Conservation (phyloP, 1,140 invertebrate genomes). For the Palaemon carinicauda region DNA sequence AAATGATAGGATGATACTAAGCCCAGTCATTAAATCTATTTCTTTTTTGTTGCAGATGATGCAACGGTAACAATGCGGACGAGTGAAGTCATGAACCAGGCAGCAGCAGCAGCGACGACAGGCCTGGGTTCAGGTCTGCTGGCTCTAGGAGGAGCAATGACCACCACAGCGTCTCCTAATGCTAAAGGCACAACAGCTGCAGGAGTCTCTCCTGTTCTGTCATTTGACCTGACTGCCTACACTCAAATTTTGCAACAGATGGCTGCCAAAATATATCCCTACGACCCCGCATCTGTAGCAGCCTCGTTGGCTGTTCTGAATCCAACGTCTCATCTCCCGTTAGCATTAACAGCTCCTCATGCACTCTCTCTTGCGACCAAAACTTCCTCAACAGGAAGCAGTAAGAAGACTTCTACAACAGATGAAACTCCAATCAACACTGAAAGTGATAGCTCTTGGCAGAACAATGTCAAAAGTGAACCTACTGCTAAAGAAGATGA, state of each 20-base stretch:
- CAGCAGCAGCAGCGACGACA: slow-evolving; percentile 29
- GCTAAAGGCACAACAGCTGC: slow-evolving; percentile 19
- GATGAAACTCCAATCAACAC: not conserved
- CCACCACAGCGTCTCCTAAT: not conserved
- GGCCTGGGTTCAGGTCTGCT: slow-evolving; percentile 41
- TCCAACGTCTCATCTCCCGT: slow-evolving; percentile 50
- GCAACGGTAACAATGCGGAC: slow-evolving; percentile 39
- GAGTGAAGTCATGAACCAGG: slow-evolving; percentile 47
- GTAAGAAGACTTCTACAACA: slow-evolving; percentile 24
- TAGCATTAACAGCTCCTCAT: slow-evolving; percentile 49
- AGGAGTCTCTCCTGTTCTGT: slow-evolving; percentile 21
- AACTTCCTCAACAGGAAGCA: not conserved
- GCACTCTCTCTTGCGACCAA: slow-evolving; percentile 35
- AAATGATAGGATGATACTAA: not conserved
- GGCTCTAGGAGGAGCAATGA: slow-evolving; percentile 40
- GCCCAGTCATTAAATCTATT: not conserved
- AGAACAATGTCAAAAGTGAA: slow-evolving; percentile 3
- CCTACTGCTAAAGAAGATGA: slow-evolving; percentile 25
- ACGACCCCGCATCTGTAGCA: slow-evolving; percentile 51
- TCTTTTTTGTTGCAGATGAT: slow-evolving; percentile 40
- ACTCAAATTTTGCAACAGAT: slow-evolving; percentile 50
- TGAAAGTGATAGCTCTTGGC: slow-evolving; percentile 13
- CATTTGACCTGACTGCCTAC: slow-evolving; percentile 56
- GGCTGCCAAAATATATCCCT: slow-evolving; percentile 52
- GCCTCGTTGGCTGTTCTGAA: slow-evolving; percentile 52